These are phyloP conservation scores for Caradrina kadenii DNA, from an alignment of 2,888 invertebrate species.

Conservation along the genomic window DNA sequence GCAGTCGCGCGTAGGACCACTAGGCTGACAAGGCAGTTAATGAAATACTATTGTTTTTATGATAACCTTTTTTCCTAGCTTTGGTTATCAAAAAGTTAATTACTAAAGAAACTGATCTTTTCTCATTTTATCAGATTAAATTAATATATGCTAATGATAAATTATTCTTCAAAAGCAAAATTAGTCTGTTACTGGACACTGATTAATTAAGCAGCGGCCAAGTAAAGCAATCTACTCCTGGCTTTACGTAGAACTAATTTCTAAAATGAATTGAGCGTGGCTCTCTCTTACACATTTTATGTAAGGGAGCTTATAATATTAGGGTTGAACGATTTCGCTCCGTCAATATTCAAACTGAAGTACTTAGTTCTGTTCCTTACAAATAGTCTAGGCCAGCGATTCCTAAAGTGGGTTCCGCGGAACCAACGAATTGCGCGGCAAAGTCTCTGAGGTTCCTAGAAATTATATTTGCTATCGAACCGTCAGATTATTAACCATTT, in stretches of 20 bases:
- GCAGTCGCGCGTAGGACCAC: too few species aligned
- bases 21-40: too few species aligned
- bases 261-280: conserved; percentile 47
- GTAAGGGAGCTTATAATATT: conserved; percentile 1
- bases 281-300: conserved; percentile 20
- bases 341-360: background rate
- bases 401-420: too few species aligned
- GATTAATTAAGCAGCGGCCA: conserved; percentile 44
- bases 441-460: too few species aligned
- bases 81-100: background rate
- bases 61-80: too few species aligned
- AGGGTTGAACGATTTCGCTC: background rate
- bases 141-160: conserved; percentile 25
- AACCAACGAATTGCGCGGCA: too few species aligned
- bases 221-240: conserved; percentile 13
- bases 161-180: conserved; percentile 36
- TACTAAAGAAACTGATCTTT: too few species aligned
- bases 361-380: background rate
- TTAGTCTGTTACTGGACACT: conserved; percentile 37
- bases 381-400: too few species aligned
- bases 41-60: too few species aligned
- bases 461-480: too few species aligned
- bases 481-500: too few species aligned
- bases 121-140: conserved; percentile 17
- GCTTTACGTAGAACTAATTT: conserved; percentile 12